Base-by-base conservation (phyloP, 2,888 invertebrate species). In the Graphium colonna region DNA sequence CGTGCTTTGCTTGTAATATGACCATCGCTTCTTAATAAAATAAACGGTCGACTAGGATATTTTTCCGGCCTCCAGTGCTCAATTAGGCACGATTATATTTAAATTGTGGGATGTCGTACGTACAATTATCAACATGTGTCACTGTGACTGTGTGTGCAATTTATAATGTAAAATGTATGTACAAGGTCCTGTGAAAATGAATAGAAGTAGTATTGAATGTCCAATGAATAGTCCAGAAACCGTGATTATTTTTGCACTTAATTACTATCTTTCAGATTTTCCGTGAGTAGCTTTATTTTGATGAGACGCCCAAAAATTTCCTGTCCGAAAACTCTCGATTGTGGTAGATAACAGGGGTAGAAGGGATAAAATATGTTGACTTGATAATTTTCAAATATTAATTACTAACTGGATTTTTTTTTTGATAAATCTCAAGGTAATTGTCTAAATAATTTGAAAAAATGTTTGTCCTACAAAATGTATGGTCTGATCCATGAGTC, bases 311-410 rank as follows among this genome's bases (percentile, higher is more conserved):
- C 21, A 21, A 21, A 2, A 17, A 17, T 16, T 43, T 18, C 10
- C 17, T 18, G 21, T 21, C 3, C 21, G 21, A 21, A 43, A 43
- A 43, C 17, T 15, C 28, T 45, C 45, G 45, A 28, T 45, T 45
- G 13, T 28, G 38, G 47, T 47, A 47, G 17, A 7, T 36, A 17
- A 47, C n/a, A 38, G 47, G 21, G 38, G 15, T 38, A 47, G 36
- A 36, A 47, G 12, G 38, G 12, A 36, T 17, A 33, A 47, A 33
- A 38, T 15, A 47, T 45, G 31, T 45, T 17, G 36, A 38, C 13
- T 36, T 47, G 47, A 47, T 33, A 0, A 47, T 36, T 38, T 8
- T 13, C 18, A 47, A 5, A 47, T 36, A 36, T 15, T 10, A 36
- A 47, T 47, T 36, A 36, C 36, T 9, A 49, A 31, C 26, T 45